phyloP scores from a whole-genome alignment of 2,113 vertebrate genomes.

The Calidris pugnax region DNA sequence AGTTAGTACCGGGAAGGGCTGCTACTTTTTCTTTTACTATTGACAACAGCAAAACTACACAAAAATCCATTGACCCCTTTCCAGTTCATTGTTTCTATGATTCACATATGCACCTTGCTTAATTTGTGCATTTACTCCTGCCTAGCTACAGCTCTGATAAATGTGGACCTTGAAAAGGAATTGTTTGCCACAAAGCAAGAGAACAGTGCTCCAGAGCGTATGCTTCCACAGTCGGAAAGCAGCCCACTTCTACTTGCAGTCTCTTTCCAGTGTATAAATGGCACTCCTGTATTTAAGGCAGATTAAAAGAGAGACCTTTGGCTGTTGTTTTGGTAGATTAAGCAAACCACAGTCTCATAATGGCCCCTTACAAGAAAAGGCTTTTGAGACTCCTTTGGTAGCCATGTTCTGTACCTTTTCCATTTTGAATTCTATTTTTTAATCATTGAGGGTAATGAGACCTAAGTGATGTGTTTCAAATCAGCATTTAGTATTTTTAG shows the following conservation, averaged over 20 bases:
- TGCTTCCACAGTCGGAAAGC: not conserved
- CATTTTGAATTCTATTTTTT: not conserved
- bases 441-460: not conserved
- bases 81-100: not conserved
- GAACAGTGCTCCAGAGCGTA: fast-evolving
- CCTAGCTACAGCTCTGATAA: not conserved
- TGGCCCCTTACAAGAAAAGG: not conserved
- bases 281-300: not conserved
- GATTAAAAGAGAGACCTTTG: not conserved
- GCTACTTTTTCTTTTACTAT: not conserved
- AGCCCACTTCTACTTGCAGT: not conserved
- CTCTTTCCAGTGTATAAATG: not conserved
- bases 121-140: not conserved
- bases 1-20: not conserved
- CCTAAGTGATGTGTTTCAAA: not conserved
- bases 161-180: not conserved
- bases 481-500: not conserved
- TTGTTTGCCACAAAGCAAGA: not conserved
- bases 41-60: not conserved
- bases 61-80: not conserved
- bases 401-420: not conserved
- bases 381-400: not conserved
- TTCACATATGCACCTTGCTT: not conserved
- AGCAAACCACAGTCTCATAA: not conserved
- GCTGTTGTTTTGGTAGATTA: not conserved